Conservation (phyloP, 2,888 invertebrate genomes). For the Monopis laevigella region DNA sequence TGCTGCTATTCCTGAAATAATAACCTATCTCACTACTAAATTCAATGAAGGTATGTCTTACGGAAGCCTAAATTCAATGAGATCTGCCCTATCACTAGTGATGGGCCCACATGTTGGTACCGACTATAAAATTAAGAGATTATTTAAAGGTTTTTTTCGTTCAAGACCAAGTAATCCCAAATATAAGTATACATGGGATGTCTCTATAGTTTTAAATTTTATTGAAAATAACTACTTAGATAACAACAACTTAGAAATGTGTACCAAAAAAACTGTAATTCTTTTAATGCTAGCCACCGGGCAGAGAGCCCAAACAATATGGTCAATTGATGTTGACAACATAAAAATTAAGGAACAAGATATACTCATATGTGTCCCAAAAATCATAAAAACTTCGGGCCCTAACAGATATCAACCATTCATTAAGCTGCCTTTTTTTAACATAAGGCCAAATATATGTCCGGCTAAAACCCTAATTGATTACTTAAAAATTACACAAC, state of each 20-base stretch:
- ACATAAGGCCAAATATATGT: slow-evolving; percentile 7
- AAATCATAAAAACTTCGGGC: slow-evolving; percentile 11
- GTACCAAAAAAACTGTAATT: slow-evolving; percentile 7
- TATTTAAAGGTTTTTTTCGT: slow-evolving; percentile 11
- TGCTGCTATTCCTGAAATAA: neutral
- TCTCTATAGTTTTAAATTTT: neutral
- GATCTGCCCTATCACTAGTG: slow-evolving; percentile 12
- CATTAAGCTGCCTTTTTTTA: slow-evolving; percentile 2
- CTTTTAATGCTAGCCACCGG: slow-evolving; percentile 11
- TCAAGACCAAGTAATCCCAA: slow-evolving; percentile 8
- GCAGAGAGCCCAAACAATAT: slow-evolving; percentile 6
- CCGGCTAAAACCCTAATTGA: slow-evolving; percentile 2
- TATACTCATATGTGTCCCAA: slow-evolving; percentile 8
- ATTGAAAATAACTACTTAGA: neutral
- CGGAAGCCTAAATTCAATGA: slow-evolving; percentile 1
- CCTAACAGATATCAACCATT: slow-evolving; percentile 10
- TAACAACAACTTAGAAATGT: slow-evolving; percentile 1
- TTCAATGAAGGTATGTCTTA: slow-evolving; percentile 10
- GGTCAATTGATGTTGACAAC: slow-evolving; percentile 5
- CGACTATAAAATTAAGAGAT: slow-evolving; percentile 10
- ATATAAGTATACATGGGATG: slow-evolving; percentile 11
- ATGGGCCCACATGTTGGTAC: slow-evolving; percentile 8
- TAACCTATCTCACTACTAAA: neutral
- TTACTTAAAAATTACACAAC: slow-evolving; percentile 6
- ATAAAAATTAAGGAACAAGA: neutral